Evolutionary conservation across 2,113 vertebrate species (phyloP).

Genomic region (Apodemus sylvaticus): DNA sequence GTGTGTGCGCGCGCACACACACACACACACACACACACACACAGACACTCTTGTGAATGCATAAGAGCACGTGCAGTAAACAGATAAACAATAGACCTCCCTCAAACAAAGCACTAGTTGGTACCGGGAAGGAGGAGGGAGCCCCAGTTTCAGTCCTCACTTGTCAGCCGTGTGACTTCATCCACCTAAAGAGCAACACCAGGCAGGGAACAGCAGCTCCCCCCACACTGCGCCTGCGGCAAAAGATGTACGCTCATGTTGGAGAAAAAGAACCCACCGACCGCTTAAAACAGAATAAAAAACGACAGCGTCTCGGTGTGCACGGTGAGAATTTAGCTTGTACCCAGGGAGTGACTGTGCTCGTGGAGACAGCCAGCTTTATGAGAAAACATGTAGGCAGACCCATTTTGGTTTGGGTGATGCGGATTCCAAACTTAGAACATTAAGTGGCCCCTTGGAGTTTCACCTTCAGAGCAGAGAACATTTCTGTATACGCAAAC

Average conservation of each 20-base stretch:
- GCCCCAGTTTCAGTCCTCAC: not conserved
- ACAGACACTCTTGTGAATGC: not conserved
- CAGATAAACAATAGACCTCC: not conserved
- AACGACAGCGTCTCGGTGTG: not conserved
- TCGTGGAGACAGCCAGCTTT: constrained; percentile 13
- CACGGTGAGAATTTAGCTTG: not conserved
- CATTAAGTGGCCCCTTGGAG: constrained; percentile 36
- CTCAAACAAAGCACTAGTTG: not conserved
- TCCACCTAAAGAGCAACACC: not conserved
- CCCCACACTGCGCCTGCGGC: not conserved
- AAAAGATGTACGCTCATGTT: not conserved
- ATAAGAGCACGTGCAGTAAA: not conserved
- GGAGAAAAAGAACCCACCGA: not conserved
- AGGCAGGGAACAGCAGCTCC: not conserved
- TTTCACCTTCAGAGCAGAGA: not conserved
- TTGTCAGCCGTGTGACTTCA: not conserved
- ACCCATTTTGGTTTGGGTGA: not conserved
- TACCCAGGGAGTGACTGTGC: not conserved
- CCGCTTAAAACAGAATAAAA: not conserved
- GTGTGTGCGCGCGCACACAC: not conserved
- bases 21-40: not conserved
- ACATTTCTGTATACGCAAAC: not conserved
- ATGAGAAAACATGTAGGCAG: constrained; percentile 23
- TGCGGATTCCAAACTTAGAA: constrained; percentile 54
- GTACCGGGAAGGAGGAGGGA: not conserved